Percentiles rank a stretch among this genome's conserved stretches.
Conservation (phyloP, 2,888 invertebrate species). For the Lysandra coridon region DNA sequence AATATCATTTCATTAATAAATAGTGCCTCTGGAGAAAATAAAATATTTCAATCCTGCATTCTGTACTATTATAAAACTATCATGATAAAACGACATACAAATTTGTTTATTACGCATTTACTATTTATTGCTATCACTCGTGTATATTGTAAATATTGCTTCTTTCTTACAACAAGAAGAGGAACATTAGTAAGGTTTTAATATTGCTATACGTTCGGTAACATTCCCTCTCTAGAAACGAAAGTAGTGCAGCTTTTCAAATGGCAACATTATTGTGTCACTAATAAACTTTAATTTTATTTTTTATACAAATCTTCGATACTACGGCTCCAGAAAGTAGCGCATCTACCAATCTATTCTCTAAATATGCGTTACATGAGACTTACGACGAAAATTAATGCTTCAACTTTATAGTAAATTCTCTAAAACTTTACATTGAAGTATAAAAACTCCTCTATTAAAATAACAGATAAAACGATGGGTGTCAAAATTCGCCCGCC, state of each 20-base stretch:
- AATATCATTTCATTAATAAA: conserved; percentile 81
- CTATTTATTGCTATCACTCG: conserved; percentile 76
- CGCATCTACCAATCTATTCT: conserved; percentile 78
- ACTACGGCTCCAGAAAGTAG: conserved; percentile 72
- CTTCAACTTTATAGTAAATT: conserved; percentile 53
- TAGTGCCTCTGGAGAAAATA: conserved; percentile 82
- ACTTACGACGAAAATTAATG: conserved; percentile 46
- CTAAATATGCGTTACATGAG: conserved; percentile 66
- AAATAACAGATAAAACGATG: conserved; percentile 47
- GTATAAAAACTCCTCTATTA: conserved; percentile 50
- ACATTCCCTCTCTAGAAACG: conserved; percentile 70
- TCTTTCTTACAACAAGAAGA: conserved; percentile 81
- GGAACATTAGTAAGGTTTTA: conserved; percentile 79
- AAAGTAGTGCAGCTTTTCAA: conserved; percentile 80
- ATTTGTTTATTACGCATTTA: conserved; percentile 75
- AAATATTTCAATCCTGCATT: conserved; percentile 75
- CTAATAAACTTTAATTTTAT: conserved; percentile 42
- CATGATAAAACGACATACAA: conserved; percentile 78
- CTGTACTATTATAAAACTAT: conserved; percentile 79
- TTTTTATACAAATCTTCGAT: conserved; percentile 56
- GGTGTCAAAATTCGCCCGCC: conserved; percentile 51
- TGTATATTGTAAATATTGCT: conserved; percentile 80
- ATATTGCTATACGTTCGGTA: conserved; percentile 76
- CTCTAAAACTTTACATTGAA: conserved; percentile 56
- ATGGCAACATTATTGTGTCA: conserved; percentile 59